Percentiles rank a stretch among this genome's conserved stretches.
Conservation (phyloP, 2,888 invertebrate species). For the Selenia dentaria region DNA sequence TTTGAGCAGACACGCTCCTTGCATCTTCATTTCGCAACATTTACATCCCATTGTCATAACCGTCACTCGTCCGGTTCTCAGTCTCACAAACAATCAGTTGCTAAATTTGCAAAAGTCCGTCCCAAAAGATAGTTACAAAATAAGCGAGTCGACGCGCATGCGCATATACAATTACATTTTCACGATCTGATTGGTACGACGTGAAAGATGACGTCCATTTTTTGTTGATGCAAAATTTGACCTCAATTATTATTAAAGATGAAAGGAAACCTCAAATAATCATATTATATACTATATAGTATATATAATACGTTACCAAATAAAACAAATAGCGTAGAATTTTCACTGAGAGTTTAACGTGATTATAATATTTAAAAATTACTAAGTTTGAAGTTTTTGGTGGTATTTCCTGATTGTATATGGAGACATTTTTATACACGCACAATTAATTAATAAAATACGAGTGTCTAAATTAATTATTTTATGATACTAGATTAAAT, state of each 20-base stretch:
- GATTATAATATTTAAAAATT: too few relatives aligned
- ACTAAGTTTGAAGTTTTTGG: too few relatives aligned
- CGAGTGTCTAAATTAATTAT: too few relatives aligned
- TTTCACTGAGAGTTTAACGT: too few relatives aligned
- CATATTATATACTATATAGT: too few relatives aligned
- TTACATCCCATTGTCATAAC: conserved; percentile 28
- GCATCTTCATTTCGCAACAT: conserved; percentile 24
- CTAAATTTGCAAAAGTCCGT: conserved; percentile 20
- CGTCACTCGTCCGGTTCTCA: conserved; percentile 32
- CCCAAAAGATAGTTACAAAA: conserved; percentile 31
- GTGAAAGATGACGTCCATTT: conserved; percentile 20
- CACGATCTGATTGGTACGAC: conserved; percentile 31
- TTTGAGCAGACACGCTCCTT: conserved; percentile 12
- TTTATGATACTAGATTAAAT: too few relatives aligned
- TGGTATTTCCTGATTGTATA: too few relatives aligned
- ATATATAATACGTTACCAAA: too few relatives aligned
- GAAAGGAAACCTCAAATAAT: too few relatives aligned
- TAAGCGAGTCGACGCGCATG: conserved; percentile 19
- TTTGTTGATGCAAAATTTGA: conserved; percentile 1
- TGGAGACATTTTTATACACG: too few relatives aligned
- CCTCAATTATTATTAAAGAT: conserved; percentile 14
- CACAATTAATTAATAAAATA: too few relatives aligned
- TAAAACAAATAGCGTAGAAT: too few relatives aligned
- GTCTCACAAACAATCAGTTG: conserved; percentile 24
- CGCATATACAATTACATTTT: conserved; percentile 27